A percentile compares a stretch with the other conserved stretches of the same genome.
Evolutionary conservation across 2,113 vertebrate species (phyloP).

Genomic region (Pavo muticus): DNA sequence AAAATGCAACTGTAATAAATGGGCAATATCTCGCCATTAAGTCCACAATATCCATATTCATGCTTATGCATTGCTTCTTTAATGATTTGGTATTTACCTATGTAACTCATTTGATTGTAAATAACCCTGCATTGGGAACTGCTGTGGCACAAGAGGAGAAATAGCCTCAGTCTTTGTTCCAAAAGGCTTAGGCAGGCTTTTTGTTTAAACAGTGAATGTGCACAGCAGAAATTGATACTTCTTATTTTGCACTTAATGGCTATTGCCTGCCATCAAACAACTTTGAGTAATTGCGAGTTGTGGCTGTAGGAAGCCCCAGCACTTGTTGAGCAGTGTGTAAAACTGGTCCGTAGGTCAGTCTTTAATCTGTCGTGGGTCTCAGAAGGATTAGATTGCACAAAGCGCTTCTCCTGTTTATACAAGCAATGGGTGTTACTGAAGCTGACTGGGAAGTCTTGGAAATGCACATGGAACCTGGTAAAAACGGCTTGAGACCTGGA

Average conservation of each 20-base stretch:
- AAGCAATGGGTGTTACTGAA: neutral
- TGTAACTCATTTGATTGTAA: conserved; percentile 47
- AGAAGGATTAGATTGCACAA: neutral
- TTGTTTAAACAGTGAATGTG: conserved; percentile 34
- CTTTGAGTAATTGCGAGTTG: neutral
- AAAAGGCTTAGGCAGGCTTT: neutral
- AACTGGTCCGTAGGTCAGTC: conserved; percentile 10
- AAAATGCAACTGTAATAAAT: conserved; percentile 68
- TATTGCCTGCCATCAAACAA: conserved; percentile 36
- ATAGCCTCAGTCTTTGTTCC: conserved; percentile 38
- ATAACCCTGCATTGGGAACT: conserved; percentile 48
- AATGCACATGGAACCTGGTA: neutral
- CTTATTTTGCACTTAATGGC: conserved; percentile 26
- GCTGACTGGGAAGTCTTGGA: neutral
- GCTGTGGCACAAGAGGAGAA: conserved; percentile 1
- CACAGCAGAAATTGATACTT: conserved; percentile 21
- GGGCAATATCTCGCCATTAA: conserved; percentile 56
- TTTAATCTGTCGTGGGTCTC: neutral
- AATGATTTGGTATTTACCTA: conserved; percentile 40
- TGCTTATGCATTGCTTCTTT: conserved; percentile 17
- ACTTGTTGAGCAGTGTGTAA: neutral
- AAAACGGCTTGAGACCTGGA: neutral
- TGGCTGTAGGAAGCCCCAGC: neutral
- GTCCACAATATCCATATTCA: conserved; percentile 61
- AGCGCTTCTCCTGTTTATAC: neutral